Base-by-base conservation (phyloP, 2,888 invertebrate species). In the Pseudanteris insignis region DNA sequence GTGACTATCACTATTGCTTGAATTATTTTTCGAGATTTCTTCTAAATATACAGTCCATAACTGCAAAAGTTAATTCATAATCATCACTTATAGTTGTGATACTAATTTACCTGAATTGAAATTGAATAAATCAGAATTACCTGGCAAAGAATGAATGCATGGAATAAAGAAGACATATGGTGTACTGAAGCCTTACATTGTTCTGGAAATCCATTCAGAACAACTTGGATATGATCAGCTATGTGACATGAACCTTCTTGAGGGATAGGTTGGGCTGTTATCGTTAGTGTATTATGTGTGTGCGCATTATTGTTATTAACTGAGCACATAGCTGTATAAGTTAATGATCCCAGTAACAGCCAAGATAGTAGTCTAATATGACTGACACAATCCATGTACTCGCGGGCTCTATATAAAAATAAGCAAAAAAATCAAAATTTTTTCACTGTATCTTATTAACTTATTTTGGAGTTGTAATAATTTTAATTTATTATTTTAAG, bases 31-130 rank as follows among this genome's bases (percentile, higher is more conserved):
- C 1, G 93, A 89, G 71, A 90, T 84, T 80, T 93, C 92, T 81
- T 99, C 98, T 77, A 98, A 87, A 82, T 99, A 99, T 68, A 99
- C 89, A 0, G 98, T 99, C 99, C 98, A 99, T 63, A 99, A 84
- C 87, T 89, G 70, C 25, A 77, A 77, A 11, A n/a, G n/a, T n/a
- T n/a, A n/a, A n/a, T n/a, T n/a, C n/a, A n/a, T n/a, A n/a, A n/a
- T n/a, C n/a, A n/a, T n/a, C n/a, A n/a, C n/a, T n/a, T n/a, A n/a
- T n/a, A n/a, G n/a, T n/a, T n/a, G n/a, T n/a, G n/a, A n/a, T n/a
- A n/a, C n/a, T n/a, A n/a, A n/a, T n/a, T n/a, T n/a, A n/a, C n/a
- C n/a, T n/a, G n/a, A n/a, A n/a, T n/a, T n/a, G n/a, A n/a, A n/a
- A n/a, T n/a, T n/a, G n/a, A n/a, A n/a, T n/a, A n/a, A n/a, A n/a